Percentiles rank a stretch among this genome's conserved stretches.
Evolutionary conservation across 2,888 invertebrate genomes (phyloP).

Genomic region (Amiota communis): DNA sequence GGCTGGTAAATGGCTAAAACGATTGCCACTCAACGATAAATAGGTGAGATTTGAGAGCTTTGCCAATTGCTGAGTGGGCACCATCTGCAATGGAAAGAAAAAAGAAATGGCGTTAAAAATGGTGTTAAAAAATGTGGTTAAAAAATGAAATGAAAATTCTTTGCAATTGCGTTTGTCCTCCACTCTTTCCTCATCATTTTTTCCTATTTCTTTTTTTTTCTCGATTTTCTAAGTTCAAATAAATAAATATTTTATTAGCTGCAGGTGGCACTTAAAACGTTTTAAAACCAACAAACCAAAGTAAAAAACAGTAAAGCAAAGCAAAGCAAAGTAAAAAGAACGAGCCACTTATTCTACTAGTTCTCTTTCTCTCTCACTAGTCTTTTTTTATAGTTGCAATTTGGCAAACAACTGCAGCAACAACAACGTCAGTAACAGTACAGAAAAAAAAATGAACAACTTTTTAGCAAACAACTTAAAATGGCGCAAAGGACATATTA

Average conservation of each 20-base stretch:
- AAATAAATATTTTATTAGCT: conserved; percentile 26
- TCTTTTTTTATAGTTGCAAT: conserved; percentile 4
- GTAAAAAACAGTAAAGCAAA: not conserved
- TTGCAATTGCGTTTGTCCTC: not conserved
- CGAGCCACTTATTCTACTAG: not conserved
- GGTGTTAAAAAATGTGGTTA: not conserved
- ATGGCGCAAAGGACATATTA: not conserved
- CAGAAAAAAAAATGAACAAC: not conserved
- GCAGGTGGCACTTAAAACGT: conserved; percentile 16
- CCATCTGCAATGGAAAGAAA: conserved; percentile 68
- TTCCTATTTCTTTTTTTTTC: not conserved
- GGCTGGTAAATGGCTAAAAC: conserved; percentile 81
- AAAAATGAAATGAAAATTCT: conserved; percentile 11
- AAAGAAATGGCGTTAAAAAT: not conserved
- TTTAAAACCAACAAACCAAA: not conserved
- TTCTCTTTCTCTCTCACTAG: not conserved
- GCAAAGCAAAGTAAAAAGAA: not conserved
- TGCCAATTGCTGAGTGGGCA: conserved; percentile 85
- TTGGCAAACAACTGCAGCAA: not conserved
- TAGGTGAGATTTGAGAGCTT: conserved; percentile 84
- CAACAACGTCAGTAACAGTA: not conserved
- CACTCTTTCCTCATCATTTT: not conserved
- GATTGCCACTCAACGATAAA: conserved; percentile 86
- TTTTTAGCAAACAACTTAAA: not conserved
- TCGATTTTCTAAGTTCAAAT: conserved; percentile 3